Conservation (phyloP, 2,113 vertebrate genomes). For the Carlito syrichta region DNA sequence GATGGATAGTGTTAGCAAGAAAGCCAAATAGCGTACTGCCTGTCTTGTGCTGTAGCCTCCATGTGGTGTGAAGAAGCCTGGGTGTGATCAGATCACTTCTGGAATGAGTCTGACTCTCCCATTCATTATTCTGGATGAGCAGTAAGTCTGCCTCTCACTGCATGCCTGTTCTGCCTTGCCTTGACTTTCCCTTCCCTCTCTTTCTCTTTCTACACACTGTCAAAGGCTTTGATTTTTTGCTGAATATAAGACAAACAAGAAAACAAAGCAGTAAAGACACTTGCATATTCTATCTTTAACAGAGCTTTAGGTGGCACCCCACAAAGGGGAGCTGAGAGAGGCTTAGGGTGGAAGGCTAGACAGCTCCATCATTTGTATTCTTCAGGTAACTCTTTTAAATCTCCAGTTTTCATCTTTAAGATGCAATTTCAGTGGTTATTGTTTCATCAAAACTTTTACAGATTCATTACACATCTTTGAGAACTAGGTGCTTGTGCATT, state of each 20-base stretch:
- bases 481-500: background rate
- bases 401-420: background rate
- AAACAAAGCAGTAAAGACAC: background rate
- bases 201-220: background rate
- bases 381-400: background rate
- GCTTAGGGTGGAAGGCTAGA: background rate
- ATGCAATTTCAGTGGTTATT: background rate
- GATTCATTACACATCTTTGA: background rate
- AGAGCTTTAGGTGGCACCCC: background rate
- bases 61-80: background rate
- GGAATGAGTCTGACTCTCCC: background rate
- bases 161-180: background rate
- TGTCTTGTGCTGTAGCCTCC: background rate
- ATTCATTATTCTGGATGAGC: conserved; percentile 11
- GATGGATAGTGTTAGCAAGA: background rate
- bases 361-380: background rate
- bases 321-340: background rate
- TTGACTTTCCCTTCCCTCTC: background rate
- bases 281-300: background rate
- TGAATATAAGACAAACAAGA: background rate
- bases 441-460: background rate
- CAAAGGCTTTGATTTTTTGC: background rate
- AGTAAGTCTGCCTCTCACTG: background rate
- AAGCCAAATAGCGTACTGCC: background rate
- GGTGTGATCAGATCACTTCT: conserved; percentile 24